A percentile compares a stretch with the other conserved stretches of the same genome.
Conservation (phyloP, 1,140 invertebrate species). For the Drosophila miranda region DNA sequence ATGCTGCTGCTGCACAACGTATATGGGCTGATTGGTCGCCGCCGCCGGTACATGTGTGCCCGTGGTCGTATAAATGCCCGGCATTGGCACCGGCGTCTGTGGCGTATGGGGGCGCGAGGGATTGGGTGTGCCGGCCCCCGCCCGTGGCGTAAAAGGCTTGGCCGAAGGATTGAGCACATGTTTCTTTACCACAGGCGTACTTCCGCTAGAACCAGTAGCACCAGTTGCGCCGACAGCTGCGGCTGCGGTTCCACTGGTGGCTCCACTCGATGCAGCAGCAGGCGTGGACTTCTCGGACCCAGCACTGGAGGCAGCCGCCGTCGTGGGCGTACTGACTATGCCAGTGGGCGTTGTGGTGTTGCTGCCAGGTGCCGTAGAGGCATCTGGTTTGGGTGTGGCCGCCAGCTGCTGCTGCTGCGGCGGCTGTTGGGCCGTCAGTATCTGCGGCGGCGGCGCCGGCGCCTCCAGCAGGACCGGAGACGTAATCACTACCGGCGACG, state of each 20-base stretch:
- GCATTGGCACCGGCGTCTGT: conserved; percentile 87
- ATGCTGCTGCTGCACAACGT: conserved; percentile 83
- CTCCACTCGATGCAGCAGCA: conserved; percentile 40
- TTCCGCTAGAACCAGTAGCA: conserved; percentile 82
- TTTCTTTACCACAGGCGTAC: conserved; percentile 82
- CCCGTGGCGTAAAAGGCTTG: conserved; percentile 92
- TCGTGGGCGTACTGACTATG: conserved; percentile 60
- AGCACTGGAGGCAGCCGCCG: conserved; percentile 24
- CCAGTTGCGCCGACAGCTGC: conserved; percentile 51
- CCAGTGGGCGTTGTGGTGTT: conserved; percentile 68
- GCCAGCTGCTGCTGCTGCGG: conserved; percentile 53
- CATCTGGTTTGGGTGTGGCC: conserved; percentile 54
- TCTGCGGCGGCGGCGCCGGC: conserved; percentile 69
- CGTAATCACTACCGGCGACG: conserved; percentile 60
- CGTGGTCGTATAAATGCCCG: conserved; percentile 70
- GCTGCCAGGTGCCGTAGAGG: conserved; percentile 52
- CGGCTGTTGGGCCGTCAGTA: conserved; percentile 34
- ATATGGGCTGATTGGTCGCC: conserved; percentile 67
- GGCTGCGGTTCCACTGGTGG: conserved; percentile 11
- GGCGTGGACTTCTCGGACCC: conserved; percentile 60
- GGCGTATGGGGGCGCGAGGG: conserved; percentile 91
- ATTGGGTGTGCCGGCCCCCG: conserved; percentile 85
- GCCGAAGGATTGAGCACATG: conserved; percentile 89
- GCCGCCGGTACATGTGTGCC: conserved; percentile 62
- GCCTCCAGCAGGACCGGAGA: conserved; percentile 64